Evolutionary conservation across 2,797 vertebrate genomes (phyloP), one percentile per base, ranked within the genome.

Genomic region (Acanthornis magna): DNA sequence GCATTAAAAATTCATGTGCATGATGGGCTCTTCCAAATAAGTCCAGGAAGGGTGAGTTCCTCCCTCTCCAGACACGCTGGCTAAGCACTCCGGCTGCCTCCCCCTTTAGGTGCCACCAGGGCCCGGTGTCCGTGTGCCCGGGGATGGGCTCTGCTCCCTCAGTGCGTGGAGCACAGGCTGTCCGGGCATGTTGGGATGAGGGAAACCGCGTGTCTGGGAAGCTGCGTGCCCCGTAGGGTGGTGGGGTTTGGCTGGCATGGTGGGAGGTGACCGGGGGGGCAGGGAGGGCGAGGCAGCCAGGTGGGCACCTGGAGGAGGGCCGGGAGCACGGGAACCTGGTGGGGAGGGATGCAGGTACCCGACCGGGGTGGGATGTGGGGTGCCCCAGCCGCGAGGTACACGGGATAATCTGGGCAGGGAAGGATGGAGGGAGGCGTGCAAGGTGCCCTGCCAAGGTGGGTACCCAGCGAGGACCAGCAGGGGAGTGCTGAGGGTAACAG

Each of bases 11-110:
- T 93, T 78, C 32, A 88, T 22, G 58, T 54, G 36, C 10, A 0
- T 32, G 54, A 75, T 71, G 80, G 88, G 48, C 32, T 95, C 48
- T 95, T 95, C 93, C 90, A 91, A 94, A 86, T 75, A 91, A 88
- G 74, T 79, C 73, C 85, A 25, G 43, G 71, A 70, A 32, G 66
- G 62, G 32, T 10, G 48, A 73, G n/a, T 10, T 91, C n/a, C 60
- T 91, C 55, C 58, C 70, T 68, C n/a, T 58, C 40, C 0, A 6
- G 62, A 38, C 65, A 23, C 10, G 30, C 68, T 51, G 91, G 50
- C 48, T 17, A 13, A 36, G 38, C 22, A 1, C 36, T 48, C 3
- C 2, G 23, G 23, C 91, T 73, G 71, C 40, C 40, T 50, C 13
- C 12, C 14, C 9, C 5, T 34, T 19, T 50, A 5, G 70, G 55